Evolutionary conservation across 2,888 invertebrate species (phyloP), one percentile per base, ranked within the genome.

Genomic region (Papilio elwesi): DNA sequence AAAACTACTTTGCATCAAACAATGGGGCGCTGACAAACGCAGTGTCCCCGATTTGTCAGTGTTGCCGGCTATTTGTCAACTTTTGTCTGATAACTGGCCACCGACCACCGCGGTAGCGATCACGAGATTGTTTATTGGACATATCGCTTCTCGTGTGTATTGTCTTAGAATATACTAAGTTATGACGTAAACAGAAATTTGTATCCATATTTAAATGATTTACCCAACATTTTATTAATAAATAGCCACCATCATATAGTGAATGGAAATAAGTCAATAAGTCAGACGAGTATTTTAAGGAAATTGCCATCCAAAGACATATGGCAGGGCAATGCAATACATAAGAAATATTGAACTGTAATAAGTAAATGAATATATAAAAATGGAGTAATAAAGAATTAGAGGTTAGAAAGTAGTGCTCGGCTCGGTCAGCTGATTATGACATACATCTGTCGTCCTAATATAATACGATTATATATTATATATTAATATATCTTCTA

Each of bases 1-100:
- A 64, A 55, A 68, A 57, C 38, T 68, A 69, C 59, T 59, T 66
- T 65, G 55, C 69, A 69, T 73, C 66, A 70, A 74, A 75, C 75
- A 75, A 75, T 75, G 73, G 74, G 62, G 13, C 70, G 74, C 74
- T 75, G 75, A 75, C 75, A 75, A 71, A 67, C 48, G 64, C 69
- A 65, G 67, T 69, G 74, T 71, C 55, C 68, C 66, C 73, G 49
- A 73, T 71, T 68, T 75, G 75, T 75, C 75, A 71, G 70, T 71
- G 38, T 53, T 76, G 82, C 80, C 78, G 76, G 77, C 84, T 79
- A 89, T 89, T 90, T 88, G 89, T 90, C 89, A 90, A 86, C 83
- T 80, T 78, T 81, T 82, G 85, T 85, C 81, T 77, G 82, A 84
- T 85, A 84, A 81, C 71, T 68, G 74, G 71, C 74, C 74, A 63